Conservation (phyloP, 64 coral and sea anemone species). For the Hydrozoanthus tunicans region DNA sequence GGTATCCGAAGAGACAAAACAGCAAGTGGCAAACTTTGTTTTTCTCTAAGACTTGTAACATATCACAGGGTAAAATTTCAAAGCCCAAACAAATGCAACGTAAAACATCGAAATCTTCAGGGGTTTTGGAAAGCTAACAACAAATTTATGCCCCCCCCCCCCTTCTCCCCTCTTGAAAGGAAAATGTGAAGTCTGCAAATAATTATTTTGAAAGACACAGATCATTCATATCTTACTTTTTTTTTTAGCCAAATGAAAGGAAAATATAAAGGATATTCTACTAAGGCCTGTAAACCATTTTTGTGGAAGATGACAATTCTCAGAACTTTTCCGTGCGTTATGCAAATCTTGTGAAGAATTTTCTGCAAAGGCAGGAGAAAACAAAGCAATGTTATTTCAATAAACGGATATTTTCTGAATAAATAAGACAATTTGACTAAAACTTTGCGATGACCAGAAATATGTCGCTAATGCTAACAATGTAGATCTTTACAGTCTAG, state of each 20-base stretch:
- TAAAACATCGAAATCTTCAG: no score
- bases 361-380: constrained; percentile 70
- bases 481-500: background rate
- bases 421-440: background rate
- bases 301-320: constrained; percentile 99
- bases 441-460: no score
- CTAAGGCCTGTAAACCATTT: constrained; percentile 96
- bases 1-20: no score
- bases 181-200: no score
- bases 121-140: no score
- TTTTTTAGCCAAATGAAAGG: background rate
- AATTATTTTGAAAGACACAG: background rate
- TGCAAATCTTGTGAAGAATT: constrained; percentile 97
- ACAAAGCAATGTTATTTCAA: background rate
- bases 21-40: no score
- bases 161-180: no score
- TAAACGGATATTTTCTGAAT: background rate
- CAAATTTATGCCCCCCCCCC: no score
- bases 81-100: no score
- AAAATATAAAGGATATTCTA: constrained; percentile 94
- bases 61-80: no score
- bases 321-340: constrained; percentile 86
- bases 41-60: no score
- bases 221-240: background rate
- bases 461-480: no score